Conservation (phyloP, 92 coral and sea anemone genomes). For the Bergia puertoricense region DNA sequence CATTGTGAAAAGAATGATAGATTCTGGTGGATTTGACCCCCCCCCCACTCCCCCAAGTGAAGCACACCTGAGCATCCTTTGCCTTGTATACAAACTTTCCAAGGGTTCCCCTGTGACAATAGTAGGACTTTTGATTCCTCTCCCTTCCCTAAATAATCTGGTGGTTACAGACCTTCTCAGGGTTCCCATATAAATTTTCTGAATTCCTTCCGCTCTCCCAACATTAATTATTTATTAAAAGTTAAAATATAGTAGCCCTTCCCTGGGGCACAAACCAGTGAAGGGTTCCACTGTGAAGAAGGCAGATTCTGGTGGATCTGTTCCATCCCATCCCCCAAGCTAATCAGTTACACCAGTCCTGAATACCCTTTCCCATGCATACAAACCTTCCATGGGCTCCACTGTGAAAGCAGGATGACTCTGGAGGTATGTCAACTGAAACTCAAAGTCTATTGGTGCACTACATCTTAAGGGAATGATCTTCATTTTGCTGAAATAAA, state of each 20-base stretch:
- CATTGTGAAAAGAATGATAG: too few species aligned
- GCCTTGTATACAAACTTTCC: too few species aligned
- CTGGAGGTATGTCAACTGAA: constrained; percentile 76
- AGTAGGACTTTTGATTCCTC: background rate
- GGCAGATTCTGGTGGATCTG: background rate
- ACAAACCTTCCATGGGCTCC: constrained; percentile 85
- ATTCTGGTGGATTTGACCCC: too few species aligned
- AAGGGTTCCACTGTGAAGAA: background rate
- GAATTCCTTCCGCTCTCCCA: background rate
- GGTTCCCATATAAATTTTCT: background rate
- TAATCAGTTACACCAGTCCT: background rate
- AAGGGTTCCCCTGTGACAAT: too few species aligned
- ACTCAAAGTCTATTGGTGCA: constrained; percentile 94
- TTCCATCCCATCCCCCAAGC: background rate
- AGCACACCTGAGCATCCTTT: too few species aligned
- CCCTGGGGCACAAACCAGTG: background rate
- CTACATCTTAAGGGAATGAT: constrained; percentile 76
- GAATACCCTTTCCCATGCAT: too few species aligned
- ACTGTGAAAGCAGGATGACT: constrained; percentile 79
- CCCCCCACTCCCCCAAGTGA: too few species aligned
- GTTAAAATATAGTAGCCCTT: background rate
- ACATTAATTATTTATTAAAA: background rate
- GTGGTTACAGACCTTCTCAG: background rate
- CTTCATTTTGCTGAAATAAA: constrained; percentile 70
- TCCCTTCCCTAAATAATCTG: background rate